Percentiles rank a stretch among this genome's conserved stretches.
Evolutionary conservation across 2,888 invertebrate genomes (phyloP).

Genomic region (Parapristionchus giblindavisi): DNA sequence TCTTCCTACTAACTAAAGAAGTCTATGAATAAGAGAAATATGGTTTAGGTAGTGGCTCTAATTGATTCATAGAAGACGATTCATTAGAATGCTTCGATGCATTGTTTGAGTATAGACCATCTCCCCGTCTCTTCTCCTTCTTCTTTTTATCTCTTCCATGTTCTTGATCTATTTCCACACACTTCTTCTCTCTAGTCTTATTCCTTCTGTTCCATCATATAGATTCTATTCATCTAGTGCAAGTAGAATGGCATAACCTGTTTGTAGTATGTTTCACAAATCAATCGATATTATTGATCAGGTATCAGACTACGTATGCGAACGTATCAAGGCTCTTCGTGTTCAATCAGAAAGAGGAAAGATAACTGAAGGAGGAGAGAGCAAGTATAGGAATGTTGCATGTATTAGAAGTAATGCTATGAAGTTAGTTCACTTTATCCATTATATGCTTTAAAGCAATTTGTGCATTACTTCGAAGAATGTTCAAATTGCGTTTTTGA

Average conservation of each 20-base stretch:
- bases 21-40: too few relatives aligned
- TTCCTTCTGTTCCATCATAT: background rate
- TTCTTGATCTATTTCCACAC: too few relatives aligned
- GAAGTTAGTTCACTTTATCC: constrained; percentile 27
- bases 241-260: background rate
- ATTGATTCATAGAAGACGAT: too few relatives aligned
- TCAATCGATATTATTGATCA: constrained; percentile 35
- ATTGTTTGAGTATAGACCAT: too few relatives aligned
- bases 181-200: background rate
- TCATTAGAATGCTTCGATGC: too few relatives aligned
- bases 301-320: constrained; percentile 91
- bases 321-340: constrained; percentile 87
- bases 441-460: too few relatives aligned
- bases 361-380: constrained; percentile 71
- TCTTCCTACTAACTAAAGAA: too few relatives aligned
- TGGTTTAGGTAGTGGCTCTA: too few relatives aligned
- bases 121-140: background rate
- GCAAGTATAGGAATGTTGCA: constrained; percentile 88
- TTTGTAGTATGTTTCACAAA: background rate
- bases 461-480: too few relatives aligned
- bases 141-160: background rate
- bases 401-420: constrained; percentile 79
- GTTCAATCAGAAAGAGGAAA: constrained; percentile 50
- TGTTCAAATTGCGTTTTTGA: too few relatives aligned
- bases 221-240: background rate